A percentile compares a stretch with the other conserved stretches of the same genome.
Conservation (phyloP, 2,113 vertebrate genomes). For the Rhinichthys klamathensis region DNA sequence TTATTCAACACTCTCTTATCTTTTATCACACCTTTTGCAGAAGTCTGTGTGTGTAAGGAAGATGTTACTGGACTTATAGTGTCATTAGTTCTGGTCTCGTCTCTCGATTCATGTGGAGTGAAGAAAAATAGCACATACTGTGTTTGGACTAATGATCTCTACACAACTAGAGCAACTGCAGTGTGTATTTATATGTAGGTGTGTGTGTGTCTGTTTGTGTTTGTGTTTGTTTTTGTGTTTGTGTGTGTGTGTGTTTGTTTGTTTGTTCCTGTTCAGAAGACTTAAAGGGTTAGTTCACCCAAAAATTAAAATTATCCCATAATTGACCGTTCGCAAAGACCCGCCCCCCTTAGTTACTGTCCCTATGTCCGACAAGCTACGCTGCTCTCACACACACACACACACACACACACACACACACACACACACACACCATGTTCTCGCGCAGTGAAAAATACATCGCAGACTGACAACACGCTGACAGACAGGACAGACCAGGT, state of each 20-base stretch:
- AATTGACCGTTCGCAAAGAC: too few relatives aligned
- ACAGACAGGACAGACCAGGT: too few relatives aligned
- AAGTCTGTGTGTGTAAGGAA: background rate
- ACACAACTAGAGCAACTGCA: background rate
- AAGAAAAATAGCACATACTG: background rate
- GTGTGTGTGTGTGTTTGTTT: background rate
- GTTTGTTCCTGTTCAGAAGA: too few relatives aligned
- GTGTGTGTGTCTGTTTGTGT: slow-evolving; percentile 14
- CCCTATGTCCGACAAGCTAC: too few relatives aligned
- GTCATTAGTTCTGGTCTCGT: background rate
- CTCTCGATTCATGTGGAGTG: background rate
- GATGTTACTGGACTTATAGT: background rate
- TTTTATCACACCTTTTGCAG: background rate
- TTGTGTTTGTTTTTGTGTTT: background rate
- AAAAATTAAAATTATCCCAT: too few relatives aligned
- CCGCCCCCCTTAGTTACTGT: too few relatives aligned
- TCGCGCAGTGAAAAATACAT: too few relatives aligned
- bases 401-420: too few relatives aligned
- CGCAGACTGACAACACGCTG: too few relatives aligned
- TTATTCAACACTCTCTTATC: slow-evolving; percentile 4
- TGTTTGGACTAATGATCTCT: background rate
- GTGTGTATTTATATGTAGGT: background rate
- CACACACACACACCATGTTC: too few relatives aligned
- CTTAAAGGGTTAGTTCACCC: too few relatives aligned
- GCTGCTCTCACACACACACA: too few relatives aligned